Evolutionary conservation across 2,888 invertebrate genomes (phyloP), one percentile per base, ranked within the genome.

Genomic region (Antheraea assamensis): DNA sequence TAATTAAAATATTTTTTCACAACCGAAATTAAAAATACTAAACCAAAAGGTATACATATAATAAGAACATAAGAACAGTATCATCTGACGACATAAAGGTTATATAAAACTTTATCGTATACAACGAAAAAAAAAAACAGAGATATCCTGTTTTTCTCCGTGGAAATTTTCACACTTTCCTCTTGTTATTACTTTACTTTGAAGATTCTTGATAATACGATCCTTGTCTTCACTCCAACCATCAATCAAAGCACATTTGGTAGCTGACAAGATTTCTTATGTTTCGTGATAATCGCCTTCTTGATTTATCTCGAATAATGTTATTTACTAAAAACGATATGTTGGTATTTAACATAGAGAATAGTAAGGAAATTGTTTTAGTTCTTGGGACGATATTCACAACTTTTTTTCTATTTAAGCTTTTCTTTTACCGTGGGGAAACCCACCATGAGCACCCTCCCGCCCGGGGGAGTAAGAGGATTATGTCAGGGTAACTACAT

Each of bases 191-290:
- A 72, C 68, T 0, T 70, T 72, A n/a, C 68, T 55, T 55, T 55
- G 52, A 24, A 58, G 73, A 35, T 71, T 30, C 21, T 30, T 70
- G 27, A 70, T 72, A 74, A 73, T 76, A 73, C 66, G 52, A 68
- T 74, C 66, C 76, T 74, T 74, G 71, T 71, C 49, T 74, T 64
- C 55, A 71, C 74, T 79, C 76, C 74, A 68, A 73, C 71, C 76
- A 81, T 81, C 82, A 75, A 81, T 81, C 81, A 81, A 78, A 75
- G 58, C 68, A 68, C 68, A 35, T 68, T 68, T 68, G 68, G 31
- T 68, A 2, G 31, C 68, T 68, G 35, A 68, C 68, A 68, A 73
- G 77, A 80, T 77, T 52, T 71, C 73, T 73, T 73, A 70, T 47
- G 71, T 70, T 71, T 61, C n/a, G 70, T 30, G 61, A 64, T 64